Evolutionary conservation across 2,113 vertebrate species (phyloP).

Genomic region (Oreochromis spilurus): DNA sequence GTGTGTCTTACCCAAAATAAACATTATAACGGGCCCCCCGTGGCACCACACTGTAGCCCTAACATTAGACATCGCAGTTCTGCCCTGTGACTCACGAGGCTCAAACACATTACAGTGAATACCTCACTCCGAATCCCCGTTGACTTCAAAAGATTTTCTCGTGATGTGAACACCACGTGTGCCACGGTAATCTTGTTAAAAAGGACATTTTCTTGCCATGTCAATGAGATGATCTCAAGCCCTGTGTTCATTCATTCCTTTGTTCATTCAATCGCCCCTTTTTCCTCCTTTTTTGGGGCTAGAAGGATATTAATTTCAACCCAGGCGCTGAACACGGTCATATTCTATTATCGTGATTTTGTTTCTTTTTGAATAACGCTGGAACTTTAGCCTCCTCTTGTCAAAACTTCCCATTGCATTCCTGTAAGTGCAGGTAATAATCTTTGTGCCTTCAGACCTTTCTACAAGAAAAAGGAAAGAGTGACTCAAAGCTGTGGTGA

Average conservation of each 20-base stretch:
- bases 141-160: conserved; percentile 11
- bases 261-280: conserved; percentile 22
- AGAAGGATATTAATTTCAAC: conserved; percentile 35
- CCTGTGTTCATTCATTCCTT: conserved; percentile 29
- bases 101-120: conserved; percentile 34
- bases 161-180: background rate
- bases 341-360: conserved; percentile 4
- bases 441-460: background rate
- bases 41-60: conserved; percentile 31
- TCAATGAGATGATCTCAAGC: conserved; percentile 28
- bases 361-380: background rate
- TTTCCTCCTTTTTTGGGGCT: background rate
- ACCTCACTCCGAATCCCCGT: background rate
- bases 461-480: background rate
- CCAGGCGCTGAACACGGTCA: conserved; percentile 1
- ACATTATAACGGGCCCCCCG: conserved; percentile 31
- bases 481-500: background rate
- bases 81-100: conserved; percentile 30
- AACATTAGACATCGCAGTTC: conserved; percentile 30
- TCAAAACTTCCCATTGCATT: conserved; percentile 15
- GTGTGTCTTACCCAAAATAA: conserved; percentile 31
- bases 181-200: conserved; percentile 18
- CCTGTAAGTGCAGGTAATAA: conserved; percentile 19
- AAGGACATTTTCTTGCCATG: conserved; percentile 18
- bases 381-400: background rate